Conservation (phyloP, 2,888 invertebrate species). For the Cyclophora punctaria region DNA sequence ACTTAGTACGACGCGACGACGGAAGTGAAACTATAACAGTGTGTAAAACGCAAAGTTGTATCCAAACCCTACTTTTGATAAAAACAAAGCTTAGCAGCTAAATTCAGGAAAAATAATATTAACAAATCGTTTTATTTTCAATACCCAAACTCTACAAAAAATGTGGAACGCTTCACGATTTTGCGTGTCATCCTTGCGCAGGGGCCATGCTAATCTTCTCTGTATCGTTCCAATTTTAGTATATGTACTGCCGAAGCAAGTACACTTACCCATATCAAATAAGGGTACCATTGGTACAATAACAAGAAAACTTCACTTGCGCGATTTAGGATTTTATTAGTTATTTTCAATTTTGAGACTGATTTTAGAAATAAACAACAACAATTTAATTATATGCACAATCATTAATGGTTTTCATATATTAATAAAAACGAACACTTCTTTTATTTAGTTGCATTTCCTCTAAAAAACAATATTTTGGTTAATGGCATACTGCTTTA, state of each 20-base stretch:
- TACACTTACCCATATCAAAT: conserved; percentile 1
- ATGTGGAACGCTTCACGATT: conserved; percentile 59
- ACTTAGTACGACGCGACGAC: too few relatives aligned
- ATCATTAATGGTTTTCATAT: not conserved
- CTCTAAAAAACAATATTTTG: not conserved
- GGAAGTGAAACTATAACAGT: too few relatives aligned
- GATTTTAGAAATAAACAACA: not conserved
- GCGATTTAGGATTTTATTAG: conserved; percentile 11
- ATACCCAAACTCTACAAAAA: conserved; percentile 27
- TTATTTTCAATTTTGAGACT: not conserved
- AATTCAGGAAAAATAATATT: too few relatives aligned
- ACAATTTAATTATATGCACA: not conserved
- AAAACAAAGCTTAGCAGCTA: too few relatives aligned
- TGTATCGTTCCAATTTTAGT: conserved; percentile 58
- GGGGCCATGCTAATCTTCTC: conserved; percentile 60
- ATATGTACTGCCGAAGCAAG: conserved; percentile 58
- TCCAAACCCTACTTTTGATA: too few relatives aligned
- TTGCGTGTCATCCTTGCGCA: conserved; percentile 61
- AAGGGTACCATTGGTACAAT: conserved; percentile 13
- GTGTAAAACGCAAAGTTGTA: too few relatives aligned
- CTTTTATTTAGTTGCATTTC: not conserved
- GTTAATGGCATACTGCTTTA: not conserved
- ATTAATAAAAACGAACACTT: not conserved
- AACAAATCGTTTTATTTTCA: not conserved
- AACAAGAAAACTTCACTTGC: conserved; percentile 8